Evolutionary conservation across 2,797 vertebrate species (phyloP), one percentile per base, ranked within the genome.

Genomic region (Xerus rutilus): DNA sequence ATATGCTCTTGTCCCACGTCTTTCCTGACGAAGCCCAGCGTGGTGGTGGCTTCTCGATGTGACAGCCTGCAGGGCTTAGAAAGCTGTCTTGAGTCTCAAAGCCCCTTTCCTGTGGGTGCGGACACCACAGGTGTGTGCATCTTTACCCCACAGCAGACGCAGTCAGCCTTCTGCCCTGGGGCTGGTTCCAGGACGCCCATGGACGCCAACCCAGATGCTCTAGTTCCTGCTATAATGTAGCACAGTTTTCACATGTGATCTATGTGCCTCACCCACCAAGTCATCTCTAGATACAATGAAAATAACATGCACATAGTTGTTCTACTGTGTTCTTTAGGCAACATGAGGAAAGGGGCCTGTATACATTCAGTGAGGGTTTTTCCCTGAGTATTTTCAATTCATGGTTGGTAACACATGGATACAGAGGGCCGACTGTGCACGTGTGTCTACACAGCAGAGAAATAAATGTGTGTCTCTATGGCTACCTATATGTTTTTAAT

Each of bases 31-130:
- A 86, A 84, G 62, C 5, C 32, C 35, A 82, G n/a, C 28, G 35
- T 11, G 35, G 17, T 32, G 21, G 32, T 70, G 43, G 59, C 20
- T 65, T 79, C 64, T 45, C 20, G 25, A 32, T 43, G 54, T 17
- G 78, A 64, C 2, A 59, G 39, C 11, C 77, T 7, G 47, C 8
- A 28, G 20, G 72, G 28, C 30, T 81, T 32, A 76, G 45, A 43
- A 79, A 86, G 92, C 30, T 45, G 20, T 65, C 39, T 91, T 49
- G 73, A 62, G 25, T 54, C 84, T 85, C 43, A 87, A 90, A 90
- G 43, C 11, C 28, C 28, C 62, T 84, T 93, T 70, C 43, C 82
- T 77, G 62, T 52, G 85, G 49, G 13, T 93, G 86, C 57, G n/a
- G 45, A 43, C 43, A 72, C 32, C 10, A 72, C 18, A 45, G 4